Percentiles rank a stretch among this genome's conserved stretches.
Evolutionary conservation across 1,140 invertebrate genomes (phyloP).

Genomic region (Drosophila albomicans): DNA sequence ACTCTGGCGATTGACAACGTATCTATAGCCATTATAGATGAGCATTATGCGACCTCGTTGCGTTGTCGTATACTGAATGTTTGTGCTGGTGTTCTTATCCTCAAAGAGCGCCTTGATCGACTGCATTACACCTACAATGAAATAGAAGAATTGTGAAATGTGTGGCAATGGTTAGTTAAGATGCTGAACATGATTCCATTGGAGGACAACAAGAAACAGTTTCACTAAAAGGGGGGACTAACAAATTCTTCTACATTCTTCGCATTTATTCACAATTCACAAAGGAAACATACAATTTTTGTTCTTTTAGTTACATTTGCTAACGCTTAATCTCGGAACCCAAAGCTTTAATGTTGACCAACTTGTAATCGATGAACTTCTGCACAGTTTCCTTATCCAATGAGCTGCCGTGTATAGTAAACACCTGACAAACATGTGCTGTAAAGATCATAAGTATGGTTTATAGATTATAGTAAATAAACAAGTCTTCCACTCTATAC

Average conservation of each 20-base stretch:
- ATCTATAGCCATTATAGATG: constrained; percentile 80
- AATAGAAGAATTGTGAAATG: background rate
- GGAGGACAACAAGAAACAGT: background rate
- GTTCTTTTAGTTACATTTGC: constrained; percentile 12
- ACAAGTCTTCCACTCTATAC: constrained; percentile 47
- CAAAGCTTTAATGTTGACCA: constrained; percentile 52
- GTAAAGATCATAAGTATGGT: constrained; percentile 30
- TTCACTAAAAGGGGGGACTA: constrained; percentile 21
- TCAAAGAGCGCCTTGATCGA: constrained; percentile 73
- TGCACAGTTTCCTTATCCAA: constrained; percentile 48
- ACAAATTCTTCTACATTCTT: constrained; percentile 47
- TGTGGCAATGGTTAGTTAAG: background rate
- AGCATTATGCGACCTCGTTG: constrained; percentile 82
- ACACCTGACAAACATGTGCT: constrained; percentile 81
- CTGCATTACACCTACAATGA: constrained; percentile 67
- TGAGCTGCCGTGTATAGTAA: constrained; percentile 62
- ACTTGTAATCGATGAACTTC: constrained; percentile 70
- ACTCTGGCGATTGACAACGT: constrained; percentile 82
- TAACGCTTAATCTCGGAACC: constrained; percentile 19
- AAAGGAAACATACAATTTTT: constrained; percentile 51
- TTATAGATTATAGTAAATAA: background rate
- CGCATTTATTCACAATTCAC: constrained; percentile 51
- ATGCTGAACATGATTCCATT: background rate
- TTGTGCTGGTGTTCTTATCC: constrained; percentile 63
- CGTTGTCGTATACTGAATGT: constrained; percentile 76